Conservation (phyloP, 1,140 invertebrate species). For the Pogonomyrmex barbatus region DNA sequence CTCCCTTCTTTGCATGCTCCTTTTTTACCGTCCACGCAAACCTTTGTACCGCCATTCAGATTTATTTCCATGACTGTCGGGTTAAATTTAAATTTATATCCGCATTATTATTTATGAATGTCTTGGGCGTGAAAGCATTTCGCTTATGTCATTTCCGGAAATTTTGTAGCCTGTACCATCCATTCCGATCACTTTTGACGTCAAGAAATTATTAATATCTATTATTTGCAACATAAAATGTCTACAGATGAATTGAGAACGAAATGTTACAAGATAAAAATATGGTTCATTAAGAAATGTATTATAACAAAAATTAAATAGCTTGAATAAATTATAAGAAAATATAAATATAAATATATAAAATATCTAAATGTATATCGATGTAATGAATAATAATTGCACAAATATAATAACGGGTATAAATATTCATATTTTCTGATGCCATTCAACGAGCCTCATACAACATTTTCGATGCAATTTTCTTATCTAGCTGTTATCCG, state of each 20-base stretch:
- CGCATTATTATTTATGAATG: constrained; percentile 63
- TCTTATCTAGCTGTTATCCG: not conserved
- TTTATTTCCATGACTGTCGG: constrained; percentile 64
- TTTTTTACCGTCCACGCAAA: constrained; percentile 60
- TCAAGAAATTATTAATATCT: not conserved
- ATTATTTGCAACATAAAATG: not conserved
- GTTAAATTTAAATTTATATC: constrained; percentile 67
- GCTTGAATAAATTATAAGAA: not conserved
- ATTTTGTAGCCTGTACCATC: not conserved
- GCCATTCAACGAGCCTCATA: not conserved
- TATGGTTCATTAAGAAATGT: too few relatives aligned
- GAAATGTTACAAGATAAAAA: not conserved
- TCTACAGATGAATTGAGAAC: too few relatives aligned
- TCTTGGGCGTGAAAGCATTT: constrained; percentile 38
- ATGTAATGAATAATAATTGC: constrained; percentile 28
- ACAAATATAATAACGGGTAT: not conserved
- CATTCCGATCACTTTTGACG: not conserved
- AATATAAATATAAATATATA: not conserved
- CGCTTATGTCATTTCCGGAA: constrained; percentile 62
- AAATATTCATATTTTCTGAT: constrained; percentile 26
- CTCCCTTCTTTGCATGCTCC: constrained; percentile 1
- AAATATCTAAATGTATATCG: not conserved
- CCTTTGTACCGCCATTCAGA: constrained; percentile 64
- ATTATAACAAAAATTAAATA: not conserved
- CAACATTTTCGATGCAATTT: constrained; percentile 30